phyloP scores from a whole-genome alignment of 2,113 vertebrate genomes.

The Columba livia region DNA sequence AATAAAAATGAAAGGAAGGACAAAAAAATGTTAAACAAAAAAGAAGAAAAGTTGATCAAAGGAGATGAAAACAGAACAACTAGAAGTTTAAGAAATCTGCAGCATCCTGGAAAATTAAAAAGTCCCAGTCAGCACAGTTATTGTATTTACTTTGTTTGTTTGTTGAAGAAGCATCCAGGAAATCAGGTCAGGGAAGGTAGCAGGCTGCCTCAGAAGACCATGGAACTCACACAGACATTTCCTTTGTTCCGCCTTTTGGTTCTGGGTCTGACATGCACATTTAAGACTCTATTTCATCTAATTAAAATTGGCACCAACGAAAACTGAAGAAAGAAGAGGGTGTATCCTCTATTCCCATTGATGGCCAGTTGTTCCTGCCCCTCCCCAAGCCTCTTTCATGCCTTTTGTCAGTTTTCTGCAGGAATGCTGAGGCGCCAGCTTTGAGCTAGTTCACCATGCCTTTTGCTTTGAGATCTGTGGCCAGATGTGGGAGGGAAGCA shows the following conservation, averaged over 20 bases:
- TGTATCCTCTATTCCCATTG: neutral
- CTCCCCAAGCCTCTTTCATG: neutral
- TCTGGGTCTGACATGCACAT: neutral
- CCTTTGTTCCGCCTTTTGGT: neutral
- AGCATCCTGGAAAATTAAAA: neutral
- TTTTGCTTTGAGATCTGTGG: neutral
- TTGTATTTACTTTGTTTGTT: neutral
- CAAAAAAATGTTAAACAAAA: neutral
- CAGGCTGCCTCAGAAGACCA: neutral
- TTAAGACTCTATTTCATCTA: neutral
- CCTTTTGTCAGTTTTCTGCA: neutral
- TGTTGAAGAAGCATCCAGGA: neutral
- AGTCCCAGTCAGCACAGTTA: neutral
- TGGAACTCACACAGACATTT: neutral
- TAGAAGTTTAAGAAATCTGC: neutral
- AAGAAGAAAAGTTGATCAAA: constrained; percentile 6
- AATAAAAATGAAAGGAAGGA: constrained; percentile 6
- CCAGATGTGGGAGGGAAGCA: neutral
- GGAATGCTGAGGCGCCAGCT: neutral
- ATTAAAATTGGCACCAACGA: neutral
- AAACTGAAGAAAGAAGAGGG: neutral
- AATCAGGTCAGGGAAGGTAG: neutral
- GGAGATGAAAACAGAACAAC: neutral
- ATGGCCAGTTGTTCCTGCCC: neutral
- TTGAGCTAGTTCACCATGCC: neutral